Base-by-base conservation (phyloP, 2,888 invertebrate species). In the Cryptophagus acutangulus region DNA sequence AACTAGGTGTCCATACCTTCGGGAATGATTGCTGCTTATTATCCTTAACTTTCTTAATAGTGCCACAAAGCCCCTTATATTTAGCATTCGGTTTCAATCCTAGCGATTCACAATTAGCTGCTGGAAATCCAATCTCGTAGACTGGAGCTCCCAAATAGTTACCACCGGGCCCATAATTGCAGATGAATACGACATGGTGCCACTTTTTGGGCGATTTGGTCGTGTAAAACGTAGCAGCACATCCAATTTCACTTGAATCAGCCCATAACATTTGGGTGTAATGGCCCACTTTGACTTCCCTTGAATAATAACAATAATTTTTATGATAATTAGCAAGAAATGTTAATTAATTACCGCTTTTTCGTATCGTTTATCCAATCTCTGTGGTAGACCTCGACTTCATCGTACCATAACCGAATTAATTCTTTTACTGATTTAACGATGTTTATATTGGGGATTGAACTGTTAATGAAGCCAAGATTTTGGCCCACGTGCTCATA, bases 211-310 rank as follows among this genome's bases (percentile, higher is more conserved):
- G 33, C 2, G 43, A 28, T 10, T 38, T 28, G 13, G 49, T 39
- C 10, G 61, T 61, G 44, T 65, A 69, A 26, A 54, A 60, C 13
- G 58, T 49, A 9, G 58, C 44, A 2, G 62, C 67, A 45, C 69
- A 69, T 15, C 69, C 69, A 18, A 69, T 45, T 30, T 59, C 55
- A 9, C 53, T 47, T 2, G 62, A 63, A n/a, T 65, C 58, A 0
- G 65, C 63, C 69, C 69, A 69, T 3, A 67, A 34, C 54, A 69
- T 54, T 44, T 67, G 66, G 0, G 68, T 67, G 45, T 68, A 69
- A 43, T 69, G 69, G 1, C 68, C 69, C 3, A 65, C 58, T 41
- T 56, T 55, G 8, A 52, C 25, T 15, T 49, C n/a, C n/a, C n/a
- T n/a, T n/a, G n/a, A n/a, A n/a, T n/a, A n/a, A n/a, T n/a, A 26